Percentiles rank a stretch among this genome's conserved stretches.
phyloP scores from a whole-genome alignment of 2,113 vertebrate species.

The Ranitomeya variabilis region DNA sequence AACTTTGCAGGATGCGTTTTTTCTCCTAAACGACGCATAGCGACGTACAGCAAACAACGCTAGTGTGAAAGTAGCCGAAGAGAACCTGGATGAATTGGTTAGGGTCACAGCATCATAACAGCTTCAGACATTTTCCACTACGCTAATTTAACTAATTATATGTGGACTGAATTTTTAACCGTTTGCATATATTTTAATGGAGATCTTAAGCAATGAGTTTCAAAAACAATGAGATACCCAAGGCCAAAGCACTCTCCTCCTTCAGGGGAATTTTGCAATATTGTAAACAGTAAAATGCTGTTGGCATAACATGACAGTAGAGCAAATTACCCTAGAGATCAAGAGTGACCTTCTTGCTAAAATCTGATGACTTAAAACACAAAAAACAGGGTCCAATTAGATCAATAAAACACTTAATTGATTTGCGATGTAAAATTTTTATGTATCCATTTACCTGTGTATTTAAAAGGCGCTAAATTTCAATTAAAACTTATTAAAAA shows the following conservation, averaged over 20 bases:
- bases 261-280: not conserved
- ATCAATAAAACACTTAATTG: too few relatives aligned
- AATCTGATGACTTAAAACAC: too few relatives aligned
- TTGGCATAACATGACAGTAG: conserved; percentile 4
- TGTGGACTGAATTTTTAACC: not conserved
- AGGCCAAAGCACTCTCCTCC: not conserved
- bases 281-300: not conserved
- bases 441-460: too few relatives aligned
- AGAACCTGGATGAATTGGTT: not conserved
- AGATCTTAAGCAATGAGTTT: conserved; percentile 3
- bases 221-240: conserved; percentile 4
- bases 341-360: not conserved
- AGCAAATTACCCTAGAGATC: too few relatives aligned
- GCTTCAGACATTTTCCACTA: conserved; percentile 17
- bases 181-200: conserved; percentile 11
- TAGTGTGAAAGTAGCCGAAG: too few relatives aligned
- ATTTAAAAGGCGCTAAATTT: too few relatives aligned
- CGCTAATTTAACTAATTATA: conserved; percentile 21
- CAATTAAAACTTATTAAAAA: too few relatives aligned
- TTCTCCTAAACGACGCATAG: too few relatives aligned
- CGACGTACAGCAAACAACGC: too few relatives aligned
- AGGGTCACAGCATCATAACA: not conserved
- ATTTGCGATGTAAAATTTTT: too few relatives aligned
- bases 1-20: too few relatives aligned
- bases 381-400: too few relatives aligned